Conservation (phyloP, 2,888 invertebrate genomes). For the Thymelicus sylvestris region DNA sequence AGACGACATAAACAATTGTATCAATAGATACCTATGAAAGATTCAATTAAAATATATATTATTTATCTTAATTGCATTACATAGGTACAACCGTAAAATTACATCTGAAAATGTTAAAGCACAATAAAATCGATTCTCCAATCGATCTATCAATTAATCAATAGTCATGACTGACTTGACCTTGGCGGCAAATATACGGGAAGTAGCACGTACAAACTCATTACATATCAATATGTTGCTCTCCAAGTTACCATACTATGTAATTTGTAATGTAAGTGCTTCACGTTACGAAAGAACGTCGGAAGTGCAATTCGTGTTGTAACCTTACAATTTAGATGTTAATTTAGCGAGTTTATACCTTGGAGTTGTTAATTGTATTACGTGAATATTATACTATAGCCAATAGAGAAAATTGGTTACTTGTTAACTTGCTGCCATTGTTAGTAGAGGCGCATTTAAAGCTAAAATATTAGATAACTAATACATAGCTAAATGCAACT, state of each 20-base stretch:
- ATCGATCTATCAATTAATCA: slow-evolving; percentile 12
- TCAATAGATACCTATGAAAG: too few relatives aligned
- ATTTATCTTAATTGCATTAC: neutral
- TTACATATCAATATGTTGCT: neutral
- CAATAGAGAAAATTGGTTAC: neutral
- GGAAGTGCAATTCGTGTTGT: slow-evolving; percentile 12
- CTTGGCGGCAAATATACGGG: slow-evolving; percentile 18
- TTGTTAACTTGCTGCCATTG: neutral
- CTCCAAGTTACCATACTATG: neutral
- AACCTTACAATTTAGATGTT: slow-evolving; percentile 12
- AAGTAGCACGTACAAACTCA: slow-evolving; percentile 9
- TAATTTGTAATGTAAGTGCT: slow-evolving; percentile 8
- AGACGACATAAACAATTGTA: too few relatives aligned
- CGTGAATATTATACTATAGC: slow-evolving; percentile 1
- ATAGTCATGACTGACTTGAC: slow-evolving; percentile 15
- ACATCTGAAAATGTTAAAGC: neutral
- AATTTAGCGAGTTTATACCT: slow-evolving; percentile 9
- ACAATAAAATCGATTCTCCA: slow-evolving; percentile 8
- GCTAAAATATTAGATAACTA: too few relatives aligned
- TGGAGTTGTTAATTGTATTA: slow-evolving; percentile 14
- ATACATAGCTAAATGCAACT: too few relatives aligned
- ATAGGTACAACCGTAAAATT: neutral
- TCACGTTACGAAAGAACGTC: slow-evolving; percentile 9
- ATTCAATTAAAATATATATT: neutral
- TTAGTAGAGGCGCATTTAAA: too few relatives aligned